Evolutionary conservation across 2,797 vertebrate genomes (phyloP).

Genomic region (Sebastes vulpes): DNA sequence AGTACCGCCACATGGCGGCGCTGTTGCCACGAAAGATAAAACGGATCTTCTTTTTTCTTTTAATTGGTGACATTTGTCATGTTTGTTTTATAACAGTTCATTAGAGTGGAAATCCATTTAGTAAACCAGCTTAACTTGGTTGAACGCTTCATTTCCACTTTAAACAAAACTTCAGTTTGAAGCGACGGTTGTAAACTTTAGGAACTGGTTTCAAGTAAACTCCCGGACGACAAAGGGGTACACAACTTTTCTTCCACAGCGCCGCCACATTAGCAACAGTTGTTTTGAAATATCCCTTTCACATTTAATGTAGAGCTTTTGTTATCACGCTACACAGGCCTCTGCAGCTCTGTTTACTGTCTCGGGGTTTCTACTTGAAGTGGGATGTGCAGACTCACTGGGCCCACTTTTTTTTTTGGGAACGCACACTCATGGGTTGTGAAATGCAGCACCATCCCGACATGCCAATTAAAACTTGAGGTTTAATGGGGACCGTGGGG

Average conservation of each 20-base stretch:
- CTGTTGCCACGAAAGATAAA: too few species aligned
- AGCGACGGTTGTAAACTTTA: conserved; percentile 1
- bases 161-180: background rate
- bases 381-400: conserved; percentile 28
- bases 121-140: too few species aligned
- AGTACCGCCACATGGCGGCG: too few species aligned
- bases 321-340: conserved; percentile 22
- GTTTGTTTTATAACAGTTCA: too few species aligned
- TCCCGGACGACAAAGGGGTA: background rate
- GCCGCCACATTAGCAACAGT: background rate
- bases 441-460: conserved; percentile 60
- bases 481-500: conserved; percentile 73
- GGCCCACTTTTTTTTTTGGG: conserved; percentile 30
- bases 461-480: conserved; percentile 77
- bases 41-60: too few species aligned
- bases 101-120: too few species aligned
- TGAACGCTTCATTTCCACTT: too few species aligned
- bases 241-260: background rate
- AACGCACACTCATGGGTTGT: conserved; percentile 26
- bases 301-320: conserved; percentile 23
- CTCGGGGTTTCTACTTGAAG: conserved; percentile 51
- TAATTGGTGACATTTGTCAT: too few species aligned
- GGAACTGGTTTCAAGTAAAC: background rate
- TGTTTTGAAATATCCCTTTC: conserved; percentile 26
- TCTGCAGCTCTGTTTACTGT: conserved; percentile 49